Percentiles rank a stretch among this genome's conserved stretches.
phyloP scores from a whole-genome alignment of 2,888 invertebrate genomes.

The Tetranychus piercei region DNA sequence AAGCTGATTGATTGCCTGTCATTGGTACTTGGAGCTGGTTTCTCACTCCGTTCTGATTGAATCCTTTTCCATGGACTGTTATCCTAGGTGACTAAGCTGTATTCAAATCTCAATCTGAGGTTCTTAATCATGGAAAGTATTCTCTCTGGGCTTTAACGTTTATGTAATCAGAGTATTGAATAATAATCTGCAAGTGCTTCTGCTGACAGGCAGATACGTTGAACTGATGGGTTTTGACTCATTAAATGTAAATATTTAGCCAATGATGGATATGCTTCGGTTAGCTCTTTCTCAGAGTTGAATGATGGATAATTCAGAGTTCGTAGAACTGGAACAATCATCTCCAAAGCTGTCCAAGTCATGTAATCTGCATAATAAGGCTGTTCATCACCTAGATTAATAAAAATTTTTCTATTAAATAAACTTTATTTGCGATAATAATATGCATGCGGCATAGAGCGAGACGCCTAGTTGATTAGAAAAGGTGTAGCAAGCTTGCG shows the following conservation, averaged over 20 bases:
- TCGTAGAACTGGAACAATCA: background rate
- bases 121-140: constrained; percentile 16
- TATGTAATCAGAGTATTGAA: background rate
- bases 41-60: background rate
- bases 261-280: background rate
- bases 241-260: background rate
- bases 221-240: background rate
- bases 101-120: constrained; percentile 11
- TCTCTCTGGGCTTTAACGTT: constrained; percentile 18
- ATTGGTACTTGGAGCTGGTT: background rate
- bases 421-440: no score
- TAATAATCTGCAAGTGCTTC: background rate
- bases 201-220: background rate
- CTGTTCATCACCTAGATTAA: background rate
- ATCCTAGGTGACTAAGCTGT: constrained; percentile 17
- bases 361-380: background rate
- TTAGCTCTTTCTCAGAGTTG: background rate
- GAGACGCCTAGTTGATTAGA: no score
- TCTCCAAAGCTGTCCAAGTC: background rate
- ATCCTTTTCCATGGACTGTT: constrained; percentile 17
- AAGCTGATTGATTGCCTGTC: constrained; percentile 12
- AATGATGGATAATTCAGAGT: background rate
- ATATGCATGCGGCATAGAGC: no score
- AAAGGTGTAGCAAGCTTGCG: no score
- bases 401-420: background rate